Evolutionary conservation across 2,888 invertebrate genomes (phyloP).

Genomic region (Pardosa pseudoannulata): DNA sequence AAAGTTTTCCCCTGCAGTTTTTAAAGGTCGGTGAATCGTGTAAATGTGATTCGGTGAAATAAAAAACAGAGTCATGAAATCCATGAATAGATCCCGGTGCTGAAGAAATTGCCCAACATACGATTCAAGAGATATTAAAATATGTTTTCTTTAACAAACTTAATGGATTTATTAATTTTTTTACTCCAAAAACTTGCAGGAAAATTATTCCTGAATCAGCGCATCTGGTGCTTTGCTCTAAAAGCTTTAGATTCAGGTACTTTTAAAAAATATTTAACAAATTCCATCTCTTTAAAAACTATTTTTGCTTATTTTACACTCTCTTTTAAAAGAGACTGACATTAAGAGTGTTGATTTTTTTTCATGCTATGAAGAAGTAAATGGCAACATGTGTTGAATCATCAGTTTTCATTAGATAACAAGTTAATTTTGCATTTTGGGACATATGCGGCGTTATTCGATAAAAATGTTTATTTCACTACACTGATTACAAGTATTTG

Average conservation of each 20-base stretch:
- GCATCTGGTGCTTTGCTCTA: too few relatives aligned
- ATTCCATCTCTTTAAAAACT: background rate
- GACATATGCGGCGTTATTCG: too few relatives aligned
- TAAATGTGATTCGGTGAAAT: background rate
- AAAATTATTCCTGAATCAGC: background rate
- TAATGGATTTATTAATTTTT: background rate
- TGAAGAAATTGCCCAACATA: background rate
- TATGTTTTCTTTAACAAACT: background rate
- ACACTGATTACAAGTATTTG: too few relatives aligned
- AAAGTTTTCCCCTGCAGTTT: background rate
- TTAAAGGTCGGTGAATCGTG: background rate
- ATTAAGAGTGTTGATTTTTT: background rate
- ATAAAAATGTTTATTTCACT: too few relatives aligned
- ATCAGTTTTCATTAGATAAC: background rate
- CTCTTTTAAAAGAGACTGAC: background rate
- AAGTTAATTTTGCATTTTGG: too few relatives aligned
- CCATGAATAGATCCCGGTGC: background rate
- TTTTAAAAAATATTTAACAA: too few relatives aligned
- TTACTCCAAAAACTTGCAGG: background rate
- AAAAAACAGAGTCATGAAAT: background rate
- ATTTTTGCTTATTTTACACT: background rate
- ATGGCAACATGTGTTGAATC: background rate
- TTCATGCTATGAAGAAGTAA: background rate
- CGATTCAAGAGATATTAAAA: background rate
- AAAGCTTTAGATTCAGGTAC: too few relatives aligned